These are phyloP conservation scores for Pelvicachromis taeniatus DNA, from an alignment of 2,113 vertebrate genomes.

Conservation along the genomic window DNA sequence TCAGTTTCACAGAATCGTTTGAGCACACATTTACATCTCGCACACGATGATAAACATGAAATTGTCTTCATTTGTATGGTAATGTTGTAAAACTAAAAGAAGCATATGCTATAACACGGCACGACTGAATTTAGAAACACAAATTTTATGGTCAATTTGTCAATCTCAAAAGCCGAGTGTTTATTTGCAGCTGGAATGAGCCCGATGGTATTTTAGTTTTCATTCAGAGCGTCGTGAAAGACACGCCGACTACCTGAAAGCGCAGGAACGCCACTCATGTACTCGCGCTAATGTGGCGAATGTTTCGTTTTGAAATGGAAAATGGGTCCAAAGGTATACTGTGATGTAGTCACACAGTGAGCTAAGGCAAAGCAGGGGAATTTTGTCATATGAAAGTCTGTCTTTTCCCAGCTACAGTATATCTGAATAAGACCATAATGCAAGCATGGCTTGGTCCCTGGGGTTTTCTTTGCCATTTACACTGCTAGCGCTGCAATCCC, in stretches of 20 bases:
- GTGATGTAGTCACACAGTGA: slow-evolving; percentile 16
- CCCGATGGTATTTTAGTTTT: slow-evolving; percentile 22
- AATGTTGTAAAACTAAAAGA: slow-evolving; percentile 55
- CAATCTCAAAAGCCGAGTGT: slow-evolving; percentile 30
- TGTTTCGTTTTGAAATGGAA: slow-evolving; percentile 2
- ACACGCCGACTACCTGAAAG: slow-evolving; percentile 14
- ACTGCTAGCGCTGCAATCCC: slow-evolving; percentile 61
- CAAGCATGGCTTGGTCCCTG: slow-evolving; percentile 48
- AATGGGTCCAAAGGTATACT: background rate
- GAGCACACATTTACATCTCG: slow-evolving; percentile 61
- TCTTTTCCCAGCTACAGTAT: slow-evolving; percentile 32
- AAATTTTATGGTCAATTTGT: slow-evolving; percentile 60
- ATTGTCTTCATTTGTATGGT: slow-evolving; percentile 67
- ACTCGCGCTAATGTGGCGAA: background rate
- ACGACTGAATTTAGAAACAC: slow-evolving; percentile 48
- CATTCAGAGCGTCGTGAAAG: background rate
- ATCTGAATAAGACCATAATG: slow-evolving; percentile 61
- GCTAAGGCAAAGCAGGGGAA: slow-evolving; percentile 16
- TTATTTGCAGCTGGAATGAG: slow-evolving; percentile 24
- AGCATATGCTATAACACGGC: slow-evolving; percentile 19
- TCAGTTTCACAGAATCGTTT: slow-evolving; percentile 69
- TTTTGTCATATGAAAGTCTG: slow-evolving; percentile 35
- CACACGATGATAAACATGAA: slow-evolving; percentile 55
- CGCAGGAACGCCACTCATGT: background rate
- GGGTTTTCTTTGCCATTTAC: slow-evolving; percentile 65